Evolutionary conservation across 2,113 vertebrate species (phyloP), one percentile per base, ranked within the genome.

Genomic region (Ondatra zibethicus): DNA sequence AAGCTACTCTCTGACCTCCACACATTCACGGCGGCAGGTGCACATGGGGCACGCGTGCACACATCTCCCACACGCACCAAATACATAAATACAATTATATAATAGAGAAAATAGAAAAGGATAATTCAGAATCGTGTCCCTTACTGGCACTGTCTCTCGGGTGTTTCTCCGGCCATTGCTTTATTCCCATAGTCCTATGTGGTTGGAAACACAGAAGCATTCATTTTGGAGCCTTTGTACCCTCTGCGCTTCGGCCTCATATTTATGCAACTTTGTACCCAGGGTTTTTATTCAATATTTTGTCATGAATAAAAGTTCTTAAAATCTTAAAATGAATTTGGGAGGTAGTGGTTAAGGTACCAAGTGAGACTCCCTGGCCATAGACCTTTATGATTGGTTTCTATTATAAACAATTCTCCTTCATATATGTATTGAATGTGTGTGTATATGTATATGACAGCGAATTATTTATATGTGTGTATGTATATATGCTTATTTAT

Each of bases 211-310:
- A 93, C 1, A 89, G 12, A 68, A 63, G 52, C 58, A 95, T 89
- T 95, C 80, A 97, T 95, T 92, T 96, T 96, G 78, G 93, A 92
- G 33, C 36, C 45, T 92, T 81, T 91, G 70, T 95, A 78, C 66
- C 89, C 82, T 89, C 88, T 92, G 94, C 61, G 77, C 84, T 61
- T 87, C 87, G 39, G 66, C 81, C 94, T 94, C 58, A 94, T 94
- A 94, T 93, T 93, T 94, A 97, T 93, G 86, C 81, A 96, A 97
- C 91, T 96, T 94, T 96, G 85, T 95, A 94, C 91, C 52, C 39
- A 87, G 52, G 4, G 68, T n/a, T 70, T 96, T 92, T 86, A 66
- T 66, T 95, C 87, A 94, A 55, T 94, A 97, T 91, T 95, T 94
- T 95, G 47, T 96, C 86, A 68, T 73, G 89, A 96, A 96, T 93